Base-by-base conservation (phyloP, 2,888 invertebrate genomes). In the Drosophila kanekoi region DNA sequence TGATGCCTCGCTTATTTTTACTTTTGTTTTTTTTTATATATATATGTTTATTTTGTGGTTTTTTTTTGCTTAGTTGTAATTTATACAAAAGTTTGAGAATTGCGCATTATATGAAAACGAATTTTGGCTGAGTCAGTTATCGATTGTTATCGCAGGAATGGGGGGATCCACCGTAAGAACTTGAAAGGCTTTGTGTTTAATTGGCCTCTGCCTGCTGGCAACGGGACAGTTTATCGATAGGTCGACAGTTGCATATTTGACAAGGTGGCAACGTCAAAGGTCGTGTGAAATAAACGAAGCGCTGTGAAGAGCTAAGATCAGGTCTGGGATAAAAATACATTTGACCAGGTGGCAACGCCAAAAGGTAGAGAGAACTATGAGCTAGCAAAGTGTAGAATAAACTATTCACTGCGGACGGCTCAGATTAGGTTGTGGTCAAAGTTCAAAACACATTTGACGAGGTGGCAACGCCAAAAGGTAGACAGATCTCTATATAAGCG, bases 1-100 rank as follows among this genome's bases (percentile, higher is more conserved):
- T 56, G 49, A 57, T 68, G 58, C 57, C 33, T 60, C n/a, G 35
- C 41, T 72, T 44, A 35, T 37, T 37, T 56, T 35, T 65, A 40
- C 53, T 51, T 32, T 41, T 32, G 14, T 5, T 16, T 23, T 44
- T 13, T 18, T 10, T 23, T 23, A 5, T 6, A 23, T 18, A 43
- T 8, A 35, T 41, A 33, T 38, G n/a, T 41, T 40, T 6, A 20
- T 23, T n/a, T 35, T 23, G 1, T 5, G 28, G 3, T 23, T 35
- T 35, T n/a, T 9, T 44, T 28, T 44, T 45, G 37, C 41, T 28
- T 43, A 37, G 44, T 41, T 28, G 28, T 33, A 14, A 48, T 44
- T 59, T 44, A 32, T 8, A 59, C 32, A 54, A 53, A 53, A 43
- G 53, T 41, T 53, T 53, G 18, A 3, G 13, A 35, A 20, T 49